Base-by-base conservation (phyloP, 2,113 vertebrate genomes). In the Podocnemis expansa region DNA sequence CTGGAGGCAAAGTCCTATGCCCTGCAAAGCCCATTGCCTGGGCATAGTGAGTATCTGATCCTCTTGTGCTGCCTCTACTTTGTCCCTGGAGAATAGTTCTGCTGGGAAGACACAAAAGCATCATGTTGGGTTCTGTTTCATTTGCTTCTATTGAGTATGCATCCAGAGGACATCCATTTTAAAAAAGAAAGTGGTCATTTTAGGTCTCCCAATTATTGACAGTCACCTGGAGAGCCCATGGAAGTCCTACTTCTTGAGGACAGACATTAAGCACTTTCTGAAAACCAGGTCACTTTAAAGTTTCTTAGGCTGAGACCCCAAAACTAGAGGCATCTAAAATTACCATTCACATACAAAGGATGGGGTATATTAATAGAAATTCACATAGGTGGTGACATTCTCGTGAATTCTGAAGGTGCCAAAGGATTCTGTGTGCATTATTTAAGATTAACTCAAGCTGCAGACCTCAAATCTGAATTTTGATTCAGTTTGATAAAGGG, bases 201-300 rank as follows among this genome's bases (percentile, higher is more conserved):
- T 2, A 38, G 6, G 22, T 38, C 51, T 24, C 75, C 80, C 82
- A 21, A 0, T 70, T 54, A 21, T 91, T 79, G 10, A 21, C 60
- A 67, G 82, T 63, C 16, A 41, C 4, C 16, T 92, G 24, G 45
- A 45, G 45, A 87, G 2, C 54, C 19, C 52, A 51, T 43, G 27
- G 83, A 88, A 60, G 0, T 84, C 27, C 58, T 0, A 0, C 7
- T 80, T 73, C 43, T 43, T 47, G 43, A 0, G 16, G 22, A 41
- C 16, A 34, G 34, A n/a, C 63, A 67, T 8, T 63, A 6, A 70
- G 63, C 63, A 38, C 19, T 67, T 67, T 67, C 63, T 67, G 63
- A 67, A 67, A 67, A 67, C 38, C 17, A 67, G 63, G 17, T 34
- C 14, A 67, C 17, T 38, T 38, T 38, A 38, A 70, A 38, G 19